A percentile compares a stretch with the other conserved stretches of the same genome.
Conservation (phyloP, 2,113 vertebrate genomes). For the Andinoacara biseriatus region DNA sequence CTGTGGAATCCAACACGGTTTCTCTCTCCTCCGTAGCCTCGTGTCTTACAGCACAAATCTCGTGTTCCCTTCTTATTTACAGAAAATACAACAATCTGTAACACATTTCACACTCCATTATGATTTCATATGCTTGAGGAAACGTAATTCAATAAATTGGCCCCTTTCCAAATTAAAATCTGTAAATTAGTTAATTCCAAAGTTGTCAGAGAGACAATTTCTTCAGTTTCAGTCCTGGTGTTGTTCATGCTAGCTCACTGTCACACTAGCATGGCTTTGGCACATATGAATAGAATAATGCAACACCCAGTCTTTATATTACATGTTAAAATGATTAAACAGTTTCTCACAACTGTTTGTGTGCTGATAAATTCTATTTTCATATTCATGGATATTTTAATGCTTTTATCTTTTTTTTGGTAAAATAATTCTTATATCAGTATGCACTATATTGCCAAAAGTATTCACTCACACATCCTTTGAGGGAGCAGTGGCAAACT, state of each 20-base stretch:
- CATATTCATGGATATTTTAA: too few relatives aligned
- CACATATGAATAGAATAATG: too few relatives aligned
- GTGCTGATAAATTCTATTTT: too few relatives aligned
- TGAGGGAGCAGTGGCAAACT: not conserved
- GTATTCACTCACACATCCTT: too few relatives aligned
- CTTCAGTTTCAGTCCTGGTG: too few relatives aligned
- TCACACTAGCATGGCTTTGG: not conserved
- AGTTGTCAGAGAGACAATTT: constrained; percentile 1
- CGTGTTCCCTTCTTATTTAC: not conserved
- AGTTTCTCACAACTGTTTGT: too few relatives aligned
- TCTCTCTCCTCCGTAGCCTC: not conserved
- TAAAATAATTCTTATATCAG: too few relatives aligned
- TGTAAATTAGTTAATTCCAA: constrained; percentile 15
- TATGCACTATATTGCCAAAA: too few relatives aligned
- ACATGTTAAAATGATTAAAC: too few relatives aligned
- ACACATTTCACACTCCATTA: constrained; percentile 38
- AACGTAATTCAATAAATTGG: constrained; percentile 25
- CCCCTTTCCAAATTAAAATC: constrained; percentile 21
- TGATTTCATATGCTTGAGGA: not conserved
- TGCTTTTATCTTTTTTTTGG: too few relatives aligned
- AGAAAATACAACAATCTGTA: constrained; percentile 17
- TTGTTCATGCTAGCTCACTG: too few relatives aligned
- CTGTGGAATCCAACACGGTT: not conserved
- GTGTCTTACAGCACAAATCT: not conserved
- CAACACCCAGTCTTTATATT: too few relatives aligned